Percentiles rank a stretch among this genome's conserved stretches.
phyloP scores from a whole-genome alignment of 2,797 vertebrate genomes.

The Heteromormyrus szaboi region DNA sequence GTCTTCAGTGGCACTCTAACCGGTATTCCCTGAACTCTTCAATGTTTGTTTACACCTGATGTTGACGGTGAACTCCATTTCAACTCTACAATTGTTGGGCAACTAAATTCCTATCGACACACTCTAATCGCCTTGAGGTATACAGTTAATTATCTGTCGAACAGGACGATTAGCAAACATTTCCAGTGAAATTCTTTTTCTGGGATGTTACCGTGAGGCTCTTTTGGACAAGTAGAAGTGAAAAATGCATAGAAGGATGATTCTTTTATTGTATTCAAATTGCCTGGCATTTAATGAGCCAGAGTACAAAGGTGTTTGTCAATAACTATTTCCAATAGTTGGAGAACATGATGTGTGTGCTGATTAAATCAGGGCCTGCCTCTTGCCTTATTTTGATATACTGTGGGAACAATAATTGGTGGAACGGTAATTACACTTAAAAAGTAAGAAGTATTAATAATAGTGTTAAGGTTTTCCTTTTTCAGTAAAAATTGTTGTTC shows the following conservation, averaged over 20 bases:
- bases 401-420: not conserved
- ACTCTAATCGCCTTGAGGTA: not conserved
- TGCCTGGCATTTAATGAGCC: not conserved
- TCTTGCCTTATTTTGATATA: not conserved
- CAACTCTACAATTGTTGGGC: not conserved
- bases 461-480: not conserved
- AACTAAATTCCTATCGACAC: not conserved
- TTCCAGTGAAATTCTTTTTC: not conserved
- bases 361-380: not conserved
- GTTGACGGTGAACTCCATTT: not conserved
- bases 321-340: not conserved
- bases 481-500: not conserved
- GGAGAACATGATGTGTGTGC: not conserved
- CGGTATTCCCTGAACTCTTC: not conserved
- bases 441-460: not conserved
- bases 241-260: not conserved
- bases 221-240: not conserved
- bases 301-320: not conserved
- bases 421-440: not conserved
- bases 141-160: not conserved
- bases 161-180: not conserved
- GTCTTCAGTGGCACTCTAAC: not conserved
- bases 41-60: not conserved
- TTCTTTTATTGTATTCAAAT: not conserved
- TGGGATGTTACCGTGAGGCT: not conserved